A percentile compares a stretch with the other conserved stretches of the same genome.
These are phyloP conservation scores for Ectemnius lituratus DNA, from an alignment of 2,888 invertebrate genomes.

Conservation along the genomic window DNA sequence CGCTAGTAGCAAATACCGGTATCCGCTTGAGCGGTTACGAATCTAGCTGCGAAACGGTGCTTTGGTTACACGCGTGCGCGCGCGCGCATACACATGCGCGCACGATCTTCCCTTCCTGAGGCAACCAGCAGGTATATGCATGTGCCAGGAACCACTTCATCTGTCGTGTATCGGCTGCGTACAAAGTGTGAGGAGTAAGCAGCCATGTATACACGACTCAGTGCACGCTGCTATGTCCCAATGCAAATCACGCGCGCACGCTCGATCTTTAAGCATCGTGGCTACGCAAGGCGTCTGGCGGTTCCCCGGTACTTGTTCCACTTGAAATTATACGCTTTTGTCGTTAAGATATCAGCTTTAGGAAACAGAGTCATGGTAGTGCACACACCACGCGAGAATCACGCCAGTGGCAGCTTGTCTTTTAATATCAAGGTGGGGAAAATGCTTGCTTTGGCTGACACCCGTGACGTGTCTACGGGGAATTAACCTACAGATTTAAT, in stretches of 20 bases:
- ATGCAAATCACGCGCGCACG: no score
- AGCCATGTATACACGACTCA: conserved; percentile 22
- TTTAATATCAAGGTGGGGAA: no score
- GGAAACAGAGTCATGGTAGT: no score
- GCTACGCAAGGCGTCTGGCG: background rate
- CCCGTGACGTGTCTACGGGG: background rate
- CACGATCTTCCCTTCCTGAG: conserved; percentile 32
- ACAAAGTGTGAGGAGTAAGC: conserved; percentile 16
- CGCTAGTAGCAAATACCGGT: conserved; percentile 45
- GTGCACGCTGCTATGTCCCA: conserved; percentile 1
- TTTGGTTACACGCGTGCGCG: conserved; percentile 24
- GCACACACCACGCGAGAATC: no score
- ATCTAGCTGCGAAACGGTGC: conserved; percentile 41
- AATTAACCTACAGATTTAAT: background rate
- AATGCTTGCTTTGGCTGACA: no score
- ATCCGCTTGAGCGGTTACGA: conserved; percentile 47
- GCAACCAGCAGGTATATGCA: background rate
- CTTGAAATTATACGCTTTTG: background rate
- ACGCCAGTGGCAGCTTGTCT: no score
- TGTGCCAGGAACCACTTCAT: conserved; percentile 31
- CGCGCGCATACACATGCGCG: background rate
- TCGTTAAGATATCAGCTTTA: no score
- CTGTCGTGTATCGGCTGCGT: conserved; percentile 10
- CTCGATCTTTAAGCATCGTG: background rate
- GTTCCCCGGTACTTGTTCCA: background rate